These are phyloP conservation scores for Serripes groenlandicus DNA, from an alignment of 2,888 invertebrate species.

Conservation along the genomic window DNA sequence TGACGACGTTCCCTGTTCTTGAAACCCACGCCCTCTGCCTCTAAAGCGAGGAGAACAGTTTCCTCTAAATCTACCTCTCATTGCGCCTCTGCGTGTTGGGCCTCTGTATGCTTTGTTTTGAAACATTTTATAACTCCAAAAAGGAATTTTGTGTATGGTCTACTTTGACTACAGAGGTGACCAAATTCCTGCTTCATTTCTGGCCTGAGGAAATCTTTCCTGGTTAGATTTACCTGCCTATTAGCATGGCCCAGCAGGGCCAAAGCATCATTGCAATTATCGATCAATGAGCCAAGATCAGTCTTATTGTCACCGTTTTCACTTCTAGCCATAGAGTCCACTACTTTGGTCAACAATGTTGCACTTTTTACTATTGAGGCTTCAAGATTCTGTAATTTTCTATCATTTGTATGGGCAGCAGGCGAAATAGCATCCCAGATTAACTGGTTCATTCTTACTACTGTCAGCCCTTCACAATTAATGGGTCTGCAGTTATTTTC, in stretches of 20 bases:
- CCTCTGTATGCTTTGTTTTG: too few species aligned
- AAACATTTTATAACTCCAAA: too few species aligned
- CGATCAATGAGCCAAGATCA: too few species aligned
- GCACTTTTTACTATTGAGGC: not conserved
- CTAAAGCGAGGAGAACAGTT: too few species aligned
- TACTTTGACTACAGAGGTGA: too few species aligned
- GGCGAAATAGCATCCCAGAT: conserved; percentile 2
- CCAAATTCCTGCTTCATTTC: too few species aligned
- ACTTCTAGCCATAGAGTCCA: not conserved
- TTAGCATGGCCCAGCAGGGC: conserved; percentile 22
- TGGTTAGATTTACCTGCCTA: conserved; percentile 4
- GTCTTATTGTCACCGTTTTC: not conserved
- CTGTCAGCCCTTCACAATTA: not conserved
- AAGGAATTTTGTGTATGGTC: not conserved
- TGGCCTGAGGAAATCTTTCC: too few species aligned
- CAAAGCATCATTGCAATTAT: conserved; percentile 7
- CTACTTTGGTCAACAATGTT: too few species aligned
- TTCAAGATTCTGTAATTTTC: conserved; percentile 1
- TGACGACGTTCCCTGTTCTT: too few species aligned
- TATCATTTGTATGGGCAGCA: not conserved
- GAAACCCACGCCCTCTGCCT: too few species aligned
- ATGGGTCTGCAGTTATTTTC: not conserved
- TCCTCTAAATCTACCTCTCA: too few species aligned
- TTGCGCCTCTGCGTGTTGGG: too few species aligned
- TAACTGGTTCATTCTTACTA: not conserved